Evolutionary conservation across 2,113 vertebrate species (phyloP), one percentile per base, ranked within the genome.

Genomic region (Acanthochromis polyacanthus): DNA sequence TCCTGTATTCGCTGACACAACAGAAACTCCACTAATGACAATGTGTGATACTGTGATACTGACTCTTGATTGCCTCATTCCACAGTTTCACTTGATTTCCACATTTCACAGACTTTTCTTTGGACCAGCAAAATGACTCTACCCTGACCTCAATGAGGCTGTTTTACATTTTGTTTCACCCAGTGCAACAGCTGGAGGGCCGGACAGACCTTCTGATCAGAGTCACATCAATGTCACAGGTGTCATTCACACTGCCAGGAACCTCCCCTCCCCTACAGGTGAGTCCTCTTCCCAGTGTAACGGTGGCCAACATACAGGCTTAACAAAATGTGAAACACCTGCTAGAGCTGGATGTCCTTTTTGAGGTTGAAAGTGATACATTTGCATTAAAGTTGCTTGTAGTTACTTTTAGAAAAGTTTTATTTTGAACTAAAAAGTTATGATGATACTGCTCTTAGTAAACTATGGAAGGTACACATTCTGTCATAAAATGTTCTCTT

Each of bases 161-260:
- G 7, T 68, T 22, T 3, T 10, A 0, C 20, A 43, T 10, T 17
- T 16, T 48, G 28, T 43, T 61, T 69, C 69, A 60, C 7, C 19
- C 20, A 3, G 3, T 5, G 25, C 40, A 75, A 46, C 59, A 15
- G 28, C 64, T n/a, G 30, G 16, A 32, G 4, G 22, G 38, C 28
- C 10, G 55, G 9, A 50, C 5, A 4, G 17, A 48, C 58, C 40
- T 9, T 14, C 10, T 32, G 57, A 72, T 20, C 63, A 56, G 70
- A 61, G 63, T 74, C 73, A 56, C 38, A n/a, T 58, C 64, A 59
- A 53, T 40, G 75, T 59, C 61, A 53, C 61, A 59, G 68, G n/a
- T 15, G 32, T 63, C 10, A 2, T 17, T 73, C 58, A 63, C 2
- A 16, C 56, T 68, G 25, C 22, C 73, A 69, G 40, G 19, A 23